These are phyloP conservation scores for Gobio occitaniae DNA, from an alignment of 2,797 vertebrate genomes.

Conservation along the genomic window DNA sequence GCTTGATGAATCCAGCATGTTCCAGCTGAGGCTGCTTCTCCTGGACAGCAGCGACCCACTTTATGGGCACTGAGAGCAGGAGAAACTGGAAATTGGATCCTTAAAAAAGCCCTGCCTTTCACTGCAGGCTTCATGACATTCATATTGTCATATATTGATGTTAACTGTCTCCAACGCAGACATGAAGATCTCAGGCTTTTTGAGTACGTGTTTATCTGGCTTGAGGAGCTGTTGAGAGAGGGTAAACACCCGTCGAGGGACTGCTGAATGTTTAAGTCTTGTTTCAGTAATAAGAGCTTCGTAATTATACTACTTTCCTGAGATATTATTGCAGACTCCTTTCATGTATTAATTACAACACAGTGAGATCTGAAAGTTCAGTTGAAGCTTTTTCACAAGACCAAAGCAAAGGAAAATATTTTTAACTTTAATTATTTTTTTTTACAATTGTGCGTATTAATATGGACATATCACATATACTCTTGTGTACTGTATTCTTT, in stretches of 20 bases:
- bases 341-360: slow-evolving; percentile 44
- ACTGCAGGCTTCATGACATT: slow-evolving; percentile 69
- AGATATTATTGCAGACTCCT: slow-evolving; percentile 25
- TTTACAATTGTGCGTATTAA: neutral
- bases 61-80: slow-evolving; percentile 60
- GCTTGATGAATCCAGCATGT: slow-evolving; percentile 75
- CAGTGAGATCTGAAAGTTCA: slow-evolving; percentile 16
- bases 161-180: slow-evolving; percentile 64
- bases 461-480: neutral
- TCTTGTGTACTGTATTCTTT: neutral
- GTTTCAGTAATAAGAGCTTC: slow-evolving; percentile 62
- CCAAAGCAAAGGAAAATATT: slow-evolving; percentile 24
- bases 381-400: slow-evolving; percentile 19
- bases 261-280: slow-evolving; percentile 46
- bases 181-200: slow-evolving; percentile 65
- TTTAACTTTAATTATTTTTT: neutral
- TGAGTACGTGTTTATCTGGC: slow-evolving; percentile 46
- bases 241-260: slow-evolving; percentile 8
- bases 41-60: slow-evolving; percentile 62
- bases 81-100: slow-evolving; percentile 70
- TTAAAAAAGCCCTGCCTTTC: slow-evolving; percentile 66
- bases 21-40: slow-evolving; percentile 72
- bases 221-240: slow-evolving; percentile 36
- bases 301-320: slow-evolving; percentile 26
- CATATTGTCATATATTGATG: slow-evolving; percentile 68